phyloP scores from a whole-genome alignment of 2,797 vertebrate species.

The Epinephelus awoara region DNA sequence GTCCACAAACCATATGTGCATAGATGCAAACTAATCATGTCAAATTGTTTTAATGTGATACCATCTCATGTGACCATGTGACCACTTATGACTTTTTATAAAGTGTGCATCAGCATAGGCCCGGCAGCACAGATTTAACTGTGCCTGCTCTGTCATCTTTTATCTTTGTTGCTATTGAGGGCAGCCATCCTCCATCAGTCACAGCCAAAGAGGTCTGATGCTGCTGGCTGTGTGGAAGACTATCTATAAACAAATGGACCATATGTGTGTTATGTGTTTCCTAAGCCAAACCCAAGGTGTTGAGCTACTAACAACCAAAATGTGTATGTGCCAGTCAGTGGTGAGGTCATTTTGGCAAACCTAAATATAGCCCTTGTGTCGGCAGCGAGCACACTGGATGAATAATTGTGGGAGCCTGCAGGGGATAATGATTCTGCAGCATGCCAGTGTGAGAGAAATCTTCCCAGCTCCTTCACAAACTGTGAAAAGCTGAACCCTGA shows the following conservation, averaged over 20 bases:
- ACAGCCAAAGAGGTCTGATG: neutral
- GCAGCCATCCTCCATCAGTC: slow-evolving; percentile 8
- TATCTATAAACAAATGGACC: neutral
- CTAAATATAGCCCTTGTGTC: slow-evolving; percentile 64
- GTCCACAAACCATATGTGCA: neutral
- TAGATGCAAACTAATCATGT: neutral
- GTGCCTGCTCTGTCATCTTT: slow-evolving; percentile 26
- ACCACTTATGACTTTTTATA: neutral
- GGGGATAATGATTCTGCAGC: slow-evolving; percentile 66
- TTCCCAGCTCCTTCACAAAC: slow-evolving; percentile 33
- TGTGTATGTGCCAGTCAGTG: slow-evolving; percentile 38
- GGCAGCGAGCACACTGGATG: slow-evolving; percentile 51
- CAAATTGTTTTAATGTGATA: neutral
- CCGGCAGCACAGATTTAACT: slow-evolving; percentile 30
- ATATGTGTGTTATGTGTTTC: slow-evolving; percentile 5
- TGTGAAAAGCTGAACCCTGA: slow-evolving; percentile 22
- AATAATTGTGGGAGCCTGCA: slow-evolving; percentile 62
- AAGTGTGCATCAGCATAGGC: slow-evolving; percentile 18
- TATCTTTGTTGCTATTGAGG: slow-evolving; percentile 18
- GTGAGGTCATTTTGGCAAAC: slow-evolving; percentile 59
- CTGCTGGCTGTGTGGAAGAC: neutral
- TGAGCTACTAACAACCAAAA: slow-evolving; percentile 27
- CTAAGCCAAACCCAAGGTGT: slow-evolving; percentile 9
- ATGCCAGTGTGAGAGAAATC: slow-evolving; percentile 34
- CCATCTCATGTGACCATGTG: neutral